Conservation (phyloP, 2,113 vertebrate species). For the Leptocoma aspasia region DNA sequence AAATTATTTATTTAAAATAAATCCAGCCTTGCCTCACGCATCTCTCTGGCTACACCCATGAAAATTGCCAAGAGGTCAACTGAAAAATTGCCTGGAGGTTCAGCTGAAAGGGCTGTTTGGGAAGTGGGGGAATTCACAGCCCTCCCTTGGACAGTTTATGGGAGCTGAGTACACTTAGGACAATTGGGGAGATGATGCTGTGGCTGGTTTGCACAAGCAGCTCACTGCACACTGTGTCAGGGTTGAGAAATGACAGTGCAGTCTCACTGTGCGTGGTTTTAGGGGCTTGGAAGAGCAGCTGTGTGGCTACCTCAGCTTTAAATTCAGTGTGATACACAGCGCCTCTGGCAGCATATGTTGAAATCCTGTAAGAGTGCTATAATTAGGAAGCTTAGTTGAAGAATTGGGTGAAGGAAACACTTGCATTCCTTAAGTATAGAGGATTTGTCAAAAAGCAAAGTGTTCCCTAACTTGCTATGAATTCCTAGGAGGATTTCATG, state of each 20-base stretch:
- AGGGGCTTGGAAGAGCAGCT: background rate
- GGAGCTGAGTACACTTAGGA: background rate
- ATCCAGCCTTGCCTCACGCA: background rate
- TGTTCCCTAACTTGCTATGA: background rate
- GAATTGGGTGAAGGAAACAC: background rate
- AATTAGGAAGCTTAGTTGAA: slow-evolving; percentile 4
- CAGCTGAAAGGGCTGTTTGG: background rate
- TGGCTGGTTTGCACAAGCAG: background rate
- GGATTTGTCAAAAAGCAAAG: background rate
- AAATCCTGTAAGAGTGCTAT: background rate
- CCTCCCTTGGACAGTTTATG: background rate
- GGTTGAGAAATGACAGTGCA: background rate
- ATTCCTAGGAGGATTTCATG: background rate
- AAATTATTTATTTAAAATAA: background rate
- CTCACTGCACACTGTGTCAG: background rate
- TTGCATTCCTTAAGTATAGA: background rate
- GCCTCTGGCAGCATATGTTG: background rate
- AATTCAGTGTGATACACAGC: background rate
- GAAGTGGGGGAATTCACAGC: background rate
- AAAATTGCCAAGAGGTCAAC: background rate
- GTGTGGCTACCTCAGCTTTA: background rate
- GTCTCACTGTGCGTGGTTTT: accelerated
- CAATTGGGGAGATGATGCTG: background rate
- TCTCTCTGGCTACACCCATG: background rate
- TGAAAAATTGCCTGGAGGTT: background rate